These are phyloP conservation scores for Conger conger DNA, from an alignment of 2,113 vertebrate species.

Conservation along the genomic window DNA sequence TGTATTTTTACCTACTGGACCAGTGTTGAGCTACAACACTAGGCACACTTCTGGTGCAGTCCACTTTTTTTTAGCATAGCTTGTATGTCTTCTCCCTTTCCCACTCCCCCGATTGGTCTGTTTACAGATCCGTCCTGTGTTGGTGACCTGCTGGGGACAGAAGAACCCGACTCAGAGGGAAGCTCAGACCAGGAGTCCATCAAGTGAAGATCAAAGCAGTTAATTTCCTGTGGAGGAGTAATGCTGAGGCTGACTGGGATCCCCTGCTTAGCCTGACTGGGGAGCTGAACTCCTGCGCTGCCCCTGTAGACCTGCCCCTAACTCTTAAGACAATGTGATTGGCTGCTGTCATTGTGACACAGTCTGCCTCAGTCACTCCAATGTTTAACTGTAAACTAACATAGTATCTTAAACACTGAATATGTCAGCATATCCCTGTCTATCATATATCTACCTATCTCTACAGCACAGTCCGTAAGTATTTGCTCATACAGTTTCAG, in stretches of 20 bases:
- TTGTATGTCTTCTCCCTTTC: too few relatives aligned
- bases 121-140: conserved; percentile 35
- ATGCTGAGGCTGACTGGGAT: not conserved
- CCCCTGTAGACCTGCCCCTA: not conserved
- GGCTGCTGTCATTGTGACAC: too few relatives aligned
- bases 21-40: not conserved
- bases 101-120: too few relatives aligned
- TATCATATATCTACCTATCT: too few relatives aligned
- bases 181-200: not conserved
- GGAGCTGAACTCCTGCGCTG: too few relatives aligned
- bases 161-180: conserved; percentile 26
- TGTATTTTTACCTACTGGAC: not conserved
- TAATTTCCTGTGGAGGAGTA: not conserved
- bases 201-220: conserved; percentile 28
- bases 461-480: too few relatives aligned
- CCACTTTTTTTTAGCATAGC: too few relatives aligned
- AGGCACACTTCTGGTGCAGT: not conserved
- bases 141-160: conserved; percentile 37
- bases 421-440: not conserved
- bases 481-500: too few relatives aligned
- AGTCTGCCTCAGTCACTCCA: too few relatives aligned
- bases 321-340: too few relatives aligned
- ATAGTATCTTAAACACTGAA: too few relatives aligned
- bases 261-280: not conserved
- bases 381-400: too few relatives aligned